phyloP scores from a whole-genome alignment of 1,140 invertebrate species.

The Choristoneura fumiferana region DNA sequence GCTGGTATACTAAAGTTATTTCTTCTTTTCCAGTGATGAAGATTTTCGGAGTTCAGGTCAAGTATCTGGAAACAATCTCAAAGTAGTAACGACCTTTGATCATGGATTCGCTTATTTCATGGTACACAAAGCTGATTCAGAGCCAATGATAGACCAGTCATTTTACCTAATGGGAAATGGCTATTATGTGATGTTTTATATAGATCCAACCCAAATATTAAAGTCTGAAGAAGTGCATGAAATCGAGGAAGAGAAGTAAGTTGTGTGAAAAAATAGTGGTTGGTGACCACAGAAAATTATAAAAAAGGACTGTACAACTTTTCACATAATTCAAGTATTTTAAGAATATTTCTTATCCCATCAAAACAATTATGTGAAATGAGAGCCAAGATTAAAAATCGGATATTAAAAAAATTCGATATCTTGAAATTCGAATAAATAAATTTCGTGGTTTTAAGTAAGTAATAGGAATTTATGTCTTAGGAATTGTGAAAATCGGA shows the following conservation, averaged over 20 bases:
- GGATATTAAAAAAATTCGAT: too few species aligned
- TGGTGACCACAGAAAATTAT: neutral
- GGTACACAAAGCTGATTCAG: neutral
- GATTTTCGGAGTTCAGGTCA: neutral
- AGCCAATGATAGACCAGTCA: neutral
- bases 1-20: too few species aligned
- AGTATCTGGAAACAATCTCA: neutral
- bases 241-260: constrained; percentile 2
- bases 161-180: neutral
- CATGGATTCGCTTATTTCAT: constrained; percentile 3
- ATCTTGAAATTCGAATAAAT: too few species aligned
- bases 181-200: constrained; percentile 4
- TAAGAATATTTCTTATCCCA: too few species aligned
- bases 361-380: too few species aligned
- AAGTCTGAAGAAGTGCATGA: constrained; percentile 12
- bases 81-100: neutral
- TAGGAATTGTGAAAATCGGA: too few species aligned
- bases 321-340: too few species aligned
- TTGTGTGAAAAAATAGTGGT: neutral
- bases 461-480: too few species aligned
- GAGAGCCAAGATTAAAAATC: too few species aligned
- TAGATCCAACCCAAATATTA: neutral
- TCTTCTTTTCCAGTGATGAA: neutral
- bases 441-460: too few species aligned
- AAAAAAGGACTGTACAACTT: too few species aligned